Percentiles rank a stretch among this genome's conserved stretches.
Conservation (phyloP, 2,113 vertebrate species). For the Sphyrna mokarran region DNA sequence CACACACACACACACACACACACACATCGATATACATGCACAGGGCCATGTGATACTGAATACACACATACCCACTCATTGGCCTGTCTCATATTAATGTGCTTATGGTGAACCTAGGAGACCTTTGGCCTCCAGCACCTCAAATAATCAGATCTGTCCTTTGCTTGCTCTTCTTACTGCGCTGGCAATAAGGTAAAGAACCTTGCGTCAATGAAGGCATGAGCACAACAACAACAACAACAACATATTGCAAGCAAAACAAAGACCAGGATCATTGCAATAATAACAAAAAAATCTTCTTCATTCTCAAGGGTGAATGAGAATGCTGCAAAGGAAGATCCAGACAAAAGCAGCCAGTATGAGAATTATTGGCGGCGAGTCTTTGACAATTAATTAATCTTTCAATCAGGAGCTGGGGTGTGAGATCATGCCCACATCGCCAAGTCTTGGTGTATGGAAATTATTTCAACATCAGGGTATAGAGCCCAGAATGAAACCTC, state of each 20-base stretch:
- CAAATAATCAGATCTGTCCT: neutral
- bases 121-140: neutral
- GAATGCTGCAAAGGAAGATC: neutral
- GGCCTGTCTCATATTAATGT: neutral
- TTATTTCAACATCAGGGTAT: no score
- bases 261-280: neutral
- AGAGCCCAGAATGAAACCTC: no score
- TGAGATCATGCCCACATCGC: no score
- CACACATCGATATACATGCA: no score
- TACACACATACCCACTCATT: no score
- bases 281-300: neutral
- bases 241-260: neutral
- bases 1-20: no score
- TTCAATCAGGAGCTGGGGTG: no score
- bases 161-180: neutral
- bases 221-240: neutral
- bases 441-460: no score
- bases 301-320: no score
- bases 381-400: no score
- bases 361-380: neutral
- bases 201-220: neutral
- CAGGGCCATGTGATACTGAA: neutral
- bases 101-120: neutral
- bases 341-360: neutral
- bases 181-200: neutral